Conservation (phyloP, 92 coral and sea anemone species). For the Bergia puertoricense region DNA sequence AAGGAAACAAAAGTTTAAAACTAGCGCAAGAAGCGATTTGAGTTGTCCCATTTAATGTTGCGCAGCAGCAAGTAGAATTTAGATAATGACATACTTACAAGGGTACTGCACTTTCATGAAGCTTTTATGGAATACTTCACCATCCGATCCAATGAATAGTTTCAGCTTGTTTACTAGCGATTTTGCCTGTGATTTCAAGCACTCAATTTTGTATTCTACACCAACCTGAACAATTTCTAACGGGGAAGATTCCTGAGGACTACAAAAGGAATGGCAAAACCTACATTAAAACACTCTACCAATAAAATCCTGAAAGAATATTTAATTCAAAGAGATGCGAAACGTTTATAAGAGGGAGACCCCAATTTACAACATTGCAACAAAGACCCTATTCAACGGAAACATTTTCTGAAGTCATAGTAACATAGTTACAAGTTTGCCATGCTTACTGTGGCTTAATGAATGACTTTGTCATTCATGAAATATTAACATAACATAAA, state of each 20-base stretch:
- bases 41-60: background rate
- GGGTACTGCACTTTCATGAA: slow-evolving; percentile 65
- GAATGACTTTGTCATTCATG: too few relatives aligned
- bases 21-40: too few relatives aligned
- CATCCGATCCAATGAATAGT: slow-evolving; percentile 26
- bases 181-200: slow-evolving; percentile 70
- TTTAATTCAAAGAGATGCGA: background rate
- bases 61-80: background rate
- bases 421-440: too few relatives aligned
- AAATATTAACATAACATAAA: too few relatives aligned
- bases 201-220: slow-evolving; percentile 63
- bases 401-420: too few relatives aligned
- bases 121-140: slow-evolving; percentile 52
- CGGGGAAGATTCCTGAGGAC: slow-evolving; percentile 59
- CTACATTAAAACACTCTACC: background rate
- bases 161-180: slow-evolving; percentile 65
- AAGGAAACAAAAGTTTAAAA: too few relatives aligned
- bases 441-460: background rate
- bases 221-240: slow-evolving; percentile 48
- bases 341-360: background rate
- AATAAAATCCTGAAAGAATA: background rate
- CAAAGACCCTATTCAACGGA: too few relatives aligned
- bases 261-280: background rate
- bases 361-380: background rate
- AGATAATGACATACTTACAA: slow-evolving; percentile 53